Evolutionary conservation across 2,888 invertebrate genomes (phyloP).

Genomic region (Smittia sp.): DNA sequence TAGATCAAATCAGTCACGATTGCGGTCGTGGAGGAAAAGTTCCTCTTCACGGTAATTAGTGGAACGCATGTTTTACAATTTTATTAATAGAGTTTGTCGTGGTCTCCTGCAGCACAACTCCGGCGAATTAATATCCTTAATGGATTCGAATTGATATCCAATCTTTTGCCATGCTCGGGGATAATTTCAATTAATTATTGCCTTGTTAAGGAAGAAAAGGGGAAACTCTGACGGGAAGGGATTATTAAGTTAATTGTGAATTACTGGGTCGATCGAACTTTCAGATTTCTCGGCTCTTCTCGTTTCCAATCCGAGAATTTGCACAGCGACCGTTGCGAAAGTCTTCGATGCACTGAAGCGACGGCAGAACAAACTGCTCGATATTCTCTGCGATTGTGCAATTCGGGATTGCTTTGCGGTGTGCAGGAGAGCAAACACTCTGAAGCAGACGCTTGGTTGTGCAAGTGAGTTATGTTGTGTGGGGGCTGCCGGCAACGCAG

Average conservation of each 20-base stretch:
- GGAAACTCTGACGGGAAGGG: too few species aligned
- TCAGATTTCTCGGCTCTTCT: too few species aligned
- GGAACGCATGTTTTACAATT: constrained; percentile 2
- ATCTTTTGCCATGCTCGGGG: not conserved
- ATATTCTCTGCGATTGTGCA: not conserved
- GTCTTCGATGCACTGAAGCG: not conserved
- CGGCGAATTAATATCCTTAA: not conserved
- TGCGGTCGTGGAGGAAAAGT: not conserved
- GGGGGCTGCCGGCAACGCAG: not conserved
- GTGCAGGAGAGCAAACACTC: not conserved
- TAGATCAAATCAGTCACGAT: constrained; percentile 18
- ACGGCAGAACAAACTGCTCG: not conserved
- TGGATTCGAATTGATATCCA: constrained; percentile 1
- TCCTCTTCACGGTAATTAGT: not conserved
- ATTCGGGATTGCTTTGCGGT: not conserved
- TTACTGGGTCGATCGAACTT: too few species aligned
- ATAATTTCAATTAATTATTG: not conserved
- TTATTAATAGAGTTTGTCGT: not conserved
- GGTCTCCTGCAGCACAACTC: not conserved
- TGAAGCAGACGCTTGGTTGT: not conserved
- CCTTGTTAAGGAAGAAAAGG: not conserved
- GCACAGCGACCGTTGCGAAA: not conserved
- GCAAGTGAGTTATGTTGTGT: not conserved
- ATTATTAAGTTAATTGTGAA: too few species aligned
- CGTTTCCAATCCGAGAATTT: not conserved